Base-by-base conservation (phyloP, 2,888 invertebrate species). In the Nasonovia ribisnigri region DNA sequence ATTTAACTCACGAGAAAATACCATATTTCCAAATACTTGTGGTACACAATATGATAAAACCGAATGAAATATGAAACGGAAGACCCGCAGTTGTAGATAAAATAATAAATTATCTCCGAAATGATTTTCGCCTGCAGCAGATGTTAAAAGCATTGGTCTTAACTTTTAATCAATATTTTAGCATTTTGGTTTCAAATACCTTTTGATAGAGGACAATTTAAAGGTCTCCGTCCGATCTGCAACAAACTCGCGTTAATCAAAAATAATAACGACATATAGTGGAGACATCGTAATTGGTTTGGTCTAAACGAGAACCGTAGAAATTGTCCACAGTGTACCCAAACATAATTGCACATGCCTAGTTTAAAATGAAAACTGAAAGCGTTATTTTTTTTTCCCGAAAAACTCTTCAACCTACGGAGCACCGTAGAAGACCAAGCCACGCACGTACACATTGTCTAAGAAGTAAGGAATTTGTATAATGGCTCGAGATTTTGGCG, bases 381-480 rank as follows among this genome's bases (percentile, higher is more conserved):
- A 93, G 93, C 93, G 90, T 84, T 36, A 36, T 36, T 36, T 86
- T 93, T 93, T 92, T 90, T 84, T 46, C 77, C 29, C 24, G 29
- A 3, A 87, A 92, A 60, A 86, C 48, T 90, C 86, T 86, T n/a
- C 60, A 86, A 48, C 57, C 24, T 24, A 84, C 84, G 89, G 88
- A 67, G 54, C 57, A 60, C 60, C 89, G 43, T 90, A 46, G 46
- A 89, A 84, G 88, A 89, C 93, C 93, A 84, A 88, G 86, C 93
- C 84, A 90, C 86, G 93, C 93, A 90, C 93, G 93, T 93, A 84
- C 93, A 29, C 93, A 93, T 93, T 93, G 93, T 93, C 86, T 86
- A 67, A 48, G 90, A 51, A 67, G 93, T 60, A 24, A 67, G 93
- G 93, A 93, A 93, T 93, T 93, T 87, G 86, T 60, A 90, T 90